Evolutionary conservation across 2,797 vertebrate genomes (phyloP).

Genomic region (Arrhamphus sclerolepis): DNA sequence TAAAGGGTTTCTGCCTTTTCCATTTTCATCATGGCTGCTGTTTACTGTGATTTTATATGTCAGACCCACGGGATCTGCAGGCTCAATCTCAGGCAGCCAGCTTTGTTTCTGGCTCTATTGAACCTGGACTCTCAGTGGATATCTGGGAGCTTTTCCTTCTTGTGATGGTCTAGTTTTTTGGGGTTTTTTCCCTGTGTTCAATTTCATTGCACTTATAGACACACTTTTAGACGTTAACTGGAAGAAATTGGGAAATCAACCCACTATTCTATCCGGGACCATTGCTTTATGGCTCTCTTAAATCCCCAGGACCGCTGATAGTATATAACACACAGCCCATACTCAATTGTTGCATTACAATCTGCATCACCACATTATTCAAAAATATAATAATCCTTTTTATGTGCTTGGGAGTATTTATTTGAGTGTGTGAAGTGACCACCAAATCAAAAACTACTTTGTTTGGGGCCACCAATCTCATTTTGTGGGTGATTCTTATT

Average conservation of each 20-base stretch:
- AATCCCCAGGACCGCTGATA: conserved; percentile 29
- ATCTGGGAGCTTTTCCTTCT: conserved; percentile 41
- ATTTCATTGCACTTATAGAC: conserved; percentile 46
- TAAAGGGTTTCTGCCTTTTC: conserved; percentile 34
- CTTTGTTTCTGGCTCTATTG: conserved; percentile 64
- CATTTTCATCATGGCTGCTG: conserved; percentile 40
- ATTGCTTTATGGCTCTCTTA: conserved; percentile 7
- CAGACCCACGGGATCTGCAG: conserved; percentile 40
- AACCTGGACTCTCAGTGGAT: conserved; percentile 60
- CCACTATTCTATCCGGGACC: conserved; percentile 16
- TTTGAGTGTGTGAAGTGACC: neutral
- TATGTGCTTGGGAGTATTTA: neutral
- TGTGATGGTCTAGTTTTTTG: conserved; percentile 11
- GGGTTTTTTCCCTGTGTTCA: conserved; percentile 22
- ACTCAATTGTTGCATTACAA: conserved; percentile 35
- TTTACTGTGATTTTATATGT: conserved; percentile 43
- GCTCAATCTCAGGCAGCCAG: conserved; percentile 52
- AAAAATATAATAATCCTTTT: neutral
- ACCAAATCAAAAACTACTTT: neutral
- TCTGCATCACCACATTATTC: neutral
- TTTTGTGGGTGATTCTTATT: neutral
- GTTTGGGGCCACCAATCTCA: neutral
- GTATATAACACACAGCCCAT: conserved; percentile 14
- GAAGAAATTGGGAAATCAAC: conserved; percentile 45
- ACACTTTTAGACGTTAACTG: conserved; percentile 35